Percentiles rank a stretch among this genome's conserved stretches.
Evolutionary conservation across 2,888 invertebrate genomes (phyloP).

Genomic region (Megalurothrips usitatus): DNA sequence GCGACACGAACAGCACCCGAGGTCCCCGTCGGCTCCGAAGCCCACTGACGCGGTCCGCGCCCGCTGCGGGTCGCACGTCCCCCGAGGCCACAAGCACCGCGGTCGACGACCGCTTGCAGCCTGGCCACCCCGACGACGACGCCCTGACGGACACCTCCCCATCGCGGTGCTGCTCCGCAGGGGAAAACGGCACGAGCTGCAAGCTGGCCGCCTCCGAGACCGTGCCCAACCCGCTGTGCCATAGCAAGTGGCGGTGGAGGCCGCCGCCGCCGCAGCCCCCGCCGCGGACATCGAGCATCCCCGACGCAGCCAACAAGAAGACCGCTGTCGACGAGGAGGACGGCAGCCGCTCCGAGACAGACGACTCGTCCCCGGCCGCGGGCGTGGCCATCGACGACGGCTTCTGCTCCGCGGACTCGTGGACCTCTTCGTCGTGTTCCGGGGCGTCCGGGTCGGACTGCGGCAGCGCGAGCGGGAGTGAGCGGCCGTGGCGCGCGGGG

Average conservation of each 20-base stretch:
- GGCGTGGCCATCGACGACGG: conserved; percentile 17
- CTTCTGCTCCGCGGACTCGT: conserved; percentile 27
- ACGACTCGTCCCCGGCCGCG: not conserved
- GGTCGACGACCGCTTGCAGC: not conserved
- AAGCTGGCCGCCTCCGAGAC: not conserved
- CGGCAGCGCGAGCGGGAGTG: not conserved
- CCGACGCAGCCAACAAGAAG: not conserved
- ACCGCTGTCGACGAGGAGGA: not conserved
- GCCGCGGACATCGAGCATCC: not conserved
- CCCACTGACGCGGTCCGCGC: not conserved
- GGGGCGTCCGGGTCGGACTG: not conserved
- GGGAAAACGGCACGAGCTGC: too few species aligned
- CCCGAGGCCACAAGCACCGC: too few species aligned
- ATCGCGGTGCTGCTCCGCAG: not conserved
- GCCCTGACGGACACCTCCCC: not conserved
- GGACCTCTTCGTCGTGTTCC: not conserved
- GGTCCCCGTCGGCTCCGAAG: not conserved
- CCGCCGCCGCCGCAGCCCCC: not conserved
- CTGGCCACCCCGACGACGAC: not conserved
- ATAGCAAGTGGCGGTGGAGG: not conserved
- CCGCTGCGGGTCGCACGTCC: too few species aligned
- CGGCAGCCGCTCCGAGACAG: not conserved
- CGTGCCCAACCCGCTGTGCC: not conserved
- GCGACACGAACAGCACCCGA: not conserved
- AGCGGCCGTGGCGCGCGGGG: not conserved